Evolutionary conservation across 2,113 vertebrate genomes (phyloP).

Genomic region (Corythaeola cristata): DNA sequence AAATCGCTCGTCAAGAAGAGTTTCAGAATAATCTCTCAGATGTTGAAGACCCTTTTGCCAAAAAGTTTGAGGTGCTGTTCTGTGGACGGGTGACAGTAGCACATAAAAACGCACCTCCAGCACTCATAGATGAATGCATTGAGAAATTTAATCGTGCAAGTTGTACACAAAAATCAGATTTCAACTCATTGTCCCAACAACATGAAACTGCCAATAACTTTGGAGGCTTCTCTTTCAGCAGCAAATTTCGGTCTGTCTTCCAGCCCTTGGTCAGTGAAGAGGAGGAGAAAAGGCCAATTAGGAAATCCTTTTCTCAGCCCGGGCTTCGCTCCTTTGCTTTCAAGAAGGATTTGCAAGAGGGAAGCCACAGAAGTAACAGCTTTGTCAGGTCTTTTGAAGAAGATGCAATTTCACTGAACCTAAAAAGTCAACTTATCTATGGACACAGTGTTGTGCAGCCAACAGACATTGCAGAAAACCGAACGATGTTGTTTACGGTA

Average conservation of each 20-base stretch:
- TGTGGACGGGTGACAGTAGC: constrained; percentile 92
- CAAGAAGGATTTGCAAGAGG: constrained; percentile 78
- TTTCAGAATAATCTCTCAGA: constrained; percentile 73
- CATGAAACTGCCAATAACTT: constrained; percentile 28
- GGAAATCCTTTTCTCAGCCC: constrained; percentile 76
- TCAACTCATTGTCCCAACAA: not conserved
- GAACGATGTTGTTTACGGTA: constrained; percentile 98
- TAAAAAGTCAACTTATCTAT: constrained; percentile 75
- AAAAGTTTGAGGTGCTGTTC: constrained; percentile 97
- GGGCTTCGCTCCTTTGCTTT: constrained; percentile 80
- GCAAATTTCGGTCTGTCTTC: constrained; percentile 71
- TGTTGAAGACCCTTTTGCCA: constrained; percentile 83
- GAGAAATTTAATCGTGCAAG: constrained; percentile 89
- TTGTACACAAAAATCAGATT: constrained; percentile 31
- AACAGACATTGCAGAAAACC: constrained; percentile 92
- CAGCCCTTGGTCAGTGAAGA: constrained; percentile 68
- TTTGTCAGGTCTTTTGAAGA: constrained; percentile 87
- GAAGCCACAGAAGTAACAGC: constrained; percentile 65
- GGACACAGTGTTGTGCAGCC: constrained; percentile 85
- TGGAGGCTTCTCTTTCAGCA: constrained; percentile 60
- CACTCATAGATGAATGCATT: constrained; percentile 96
- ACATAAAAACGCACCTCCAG: constrained; percentile 93
- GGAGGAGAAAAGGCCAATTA: constrained; percentile 68
- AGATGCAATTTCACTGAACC: constrained; percentile 83
- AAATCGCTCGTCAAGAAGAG: constrained; percentile 90